Conservation (phyloP, 2,888 invertebrate species). For the Meteorus cinctellus region DNA sequence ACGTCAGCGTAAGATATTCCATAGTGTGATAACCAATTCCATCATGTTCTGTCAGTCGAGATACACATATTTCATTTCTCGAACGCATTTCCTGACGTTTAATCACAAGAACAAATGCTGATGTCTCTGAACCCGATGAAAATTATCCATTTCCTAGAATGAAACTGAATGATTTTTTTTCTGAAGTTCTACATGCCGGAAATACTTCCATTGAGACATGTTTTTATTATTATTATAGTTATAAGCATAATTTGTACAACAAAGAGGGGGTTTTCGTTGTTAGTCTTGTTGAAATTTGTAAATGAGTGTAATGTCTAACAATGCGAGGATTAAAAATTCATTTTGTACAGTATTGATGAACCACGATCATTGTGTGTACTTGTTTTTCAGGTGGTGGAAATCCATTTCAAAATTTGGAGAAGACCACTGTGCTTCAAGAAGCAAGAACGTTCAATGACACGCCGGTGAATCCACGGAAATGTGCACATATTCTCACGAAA, state of each 20-base stretch:
- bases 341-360: constrained; percentile 25
- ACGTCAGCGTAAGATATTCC: not conserved
- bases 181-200: too few species aligned
- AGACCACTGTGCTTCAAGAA: constrained; percentile 97
- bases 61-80: not conserved
- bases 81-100: not conserved
- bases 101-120: too few species aligned
- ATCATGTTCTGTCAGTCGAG: constrained; percentile 12
- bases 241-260: too few species aligned
- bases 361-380: constrained; percentile 27
- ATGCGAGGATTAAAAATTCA: not conserved
- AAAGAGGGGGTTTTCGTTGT: too few species aligned
- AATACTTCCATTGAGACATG: too few species aligned
- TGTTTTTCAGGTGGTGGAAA: constrained; percentile 80
- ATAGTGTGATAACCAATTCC: not conserved
- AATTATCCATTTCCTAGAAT: too few species aligned
- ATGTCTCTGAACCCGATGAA: not conserved
- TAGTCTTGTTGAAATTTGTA: too few species aligned
- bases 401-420: constrained; percentile 94
- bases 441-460: constrained; percentile 98
- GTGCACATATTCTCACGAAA: constrained; percentile 95
- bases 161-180: too few species aligned
- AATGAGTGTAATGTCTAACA: not conserved
- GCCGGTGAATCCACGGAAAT: constrained; percentile 97
- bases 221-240: too few species aligned